Evolutionary conservation across 2,113 vertebrate genomes (phyloP).

Genomic region (Numida meleagris): DNA sequence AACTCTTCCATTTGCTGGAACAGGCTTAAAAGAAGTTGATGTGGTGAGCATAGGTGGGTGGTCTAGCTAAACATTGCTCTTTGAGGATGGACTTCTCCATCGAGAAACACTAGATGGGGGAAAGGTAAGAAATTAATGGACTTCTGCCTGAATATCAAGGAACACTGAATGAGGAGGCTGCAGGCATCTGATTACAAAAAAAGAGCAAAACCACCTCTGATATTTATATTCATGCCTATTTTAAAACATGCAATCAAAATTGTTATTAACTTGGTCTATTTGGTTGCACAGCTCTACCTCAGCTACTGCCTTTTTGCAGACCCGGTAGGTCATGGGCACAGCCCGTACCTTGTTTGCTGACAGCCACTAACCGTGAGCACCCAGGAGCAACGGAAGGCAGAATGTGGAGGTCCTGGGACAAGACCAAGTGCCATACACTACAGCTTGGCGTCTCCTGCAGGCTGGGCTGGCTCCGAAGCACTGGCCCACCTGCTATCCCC

Average conservation of each 20-base stretch:
- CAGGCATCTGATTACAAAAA: neutral
- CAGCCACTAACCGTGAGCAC: neutral
- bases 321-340: neutral
- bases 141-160: neutral
- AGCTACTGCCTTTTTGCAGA: neutral
- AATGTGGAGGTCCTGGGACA: neutral
- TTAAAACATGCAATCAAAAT: neutral
- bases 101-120: neutral
- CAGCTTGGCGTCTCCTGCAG: neutral
- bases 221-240: neutral
- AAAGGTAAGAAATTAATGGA: neutral
- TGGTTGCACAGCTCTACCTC: neutral
- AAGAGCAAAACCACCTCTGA: neutral
- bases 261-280: neutral
- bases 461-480: neutral
- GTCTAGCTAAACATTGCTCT: neutral
- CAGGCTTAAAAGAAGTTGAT: neutral
- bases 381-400: neutral
- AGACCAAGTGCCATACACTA: neutral
- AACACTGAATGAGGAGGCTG: neutral
- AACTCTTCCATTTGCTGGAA: neutral
- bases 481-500: neutral
- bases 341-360: neutral
- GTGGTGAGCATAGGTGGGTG: neutral
- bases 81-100: neutral